Percentiles rank a stretch among this genome's conserved stretches.
phyloP scores from a whole-genome alignment of 2,888 invertebrate species.

The Dioctria linearis region DNA sequence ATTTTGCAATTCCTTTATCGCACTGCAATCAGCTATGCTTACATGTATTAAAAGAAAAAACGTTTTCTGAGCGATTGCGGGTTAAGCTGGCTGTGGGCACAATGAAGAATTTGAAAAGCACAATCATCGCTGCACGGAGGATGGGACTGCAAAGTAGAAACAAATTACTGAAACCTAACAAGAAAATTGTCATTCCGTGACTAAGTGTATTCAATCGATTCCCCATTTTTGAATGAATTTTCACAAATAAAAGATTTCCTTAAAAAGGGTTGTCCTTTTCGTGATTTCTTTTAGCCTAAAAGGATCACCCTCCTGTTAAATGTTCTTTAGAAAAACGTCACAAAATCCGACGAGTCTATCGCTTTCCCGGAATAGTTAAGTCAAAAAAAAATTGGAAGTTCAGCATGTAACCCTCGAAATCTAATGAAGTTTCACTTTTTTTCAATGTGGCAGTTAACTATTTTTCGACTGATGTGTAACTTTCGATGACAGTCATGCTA shows the following conservation, averaged over 20 bases:
- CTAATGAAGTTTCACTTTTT: slow-evolving; percentile 40
- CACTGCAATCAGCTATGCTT: slow-evolving; percentile 27
- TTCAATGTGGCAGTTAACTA: neutral
- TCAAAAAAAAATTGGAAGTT: neutral
- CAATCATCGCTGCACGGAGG: slow-evolving; percentile 13
- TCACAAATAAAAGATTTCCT: slow-evolving; percentile 30
- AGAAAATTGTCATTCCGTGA: slow-evolving; percentile 59
- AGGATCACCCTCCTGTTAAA: slow-evolving; percentile 14
- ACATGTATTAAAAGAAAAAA: slow-evolving; percentile 5
- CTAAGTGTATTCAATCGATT: slow-evolving; percentile 55
- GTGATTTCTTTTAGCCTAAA: slow-evolving; percentile 28
- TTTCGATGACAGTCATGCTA: slow-evolving; percentile 13
- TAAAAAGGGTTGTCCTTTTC: slow-evolving; percentile 47
- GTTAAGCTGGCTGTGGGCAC: neutral
- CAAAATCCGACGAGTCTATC: slow-evolving; percentile 22
- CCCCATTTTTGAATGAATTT: slow-evolving; percentile 34
- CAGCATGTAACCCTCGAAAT: neutral
- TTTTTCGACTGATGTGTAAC: slow-evolving; percentile 30
- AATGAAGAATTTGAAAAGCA: slow-evolving; percentile 20
- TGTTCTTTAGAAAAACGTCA: slow-evolving; percentile 21
- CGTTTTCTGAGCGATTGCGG: neutral
- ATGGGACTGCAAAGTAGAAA: slow-evolving; percentile 41
- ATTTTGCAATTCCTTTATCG: slow-evolving; percentile 44
- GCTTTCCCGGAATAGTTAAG: neutral
- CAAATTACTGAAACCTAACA: slow-evolving; percentile 55